Evolutionary conservation across 2,888 invertebrate species (phyloP).

Genomic region (Cynaeus angustus): DNA sequence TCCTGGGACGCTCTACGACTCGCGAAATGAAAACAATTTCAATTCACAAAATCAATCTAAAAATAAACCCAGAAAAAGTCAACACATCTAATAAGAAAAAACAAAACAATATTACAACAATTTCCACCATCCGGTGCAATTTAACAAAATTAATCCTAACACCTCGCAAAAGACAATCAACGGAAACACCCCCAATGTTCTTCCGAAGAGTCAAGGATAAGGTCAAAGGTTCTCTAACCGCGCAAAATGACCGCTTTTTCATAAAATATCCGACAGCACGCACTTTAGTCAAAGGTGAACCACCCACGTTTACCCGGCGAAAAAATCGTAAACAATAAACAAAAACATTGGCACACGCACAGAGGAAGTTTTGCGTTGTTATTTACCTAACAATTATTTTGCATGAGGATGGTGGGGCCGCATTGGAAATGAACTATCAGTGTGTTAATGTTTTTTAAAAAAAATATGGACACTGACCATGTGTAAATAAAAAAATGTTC

Average conservation of each 20-base stretch:
- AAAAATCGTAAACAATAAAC: conserved; percentile 24
- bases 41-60: conserved; percentile 40
- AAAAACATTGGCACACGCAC: conserved; percentile 18
- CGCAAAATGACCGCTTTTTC: neutral
- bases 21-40: conserved; percentile 49
- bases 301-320: neutral
- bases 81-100: neutral
- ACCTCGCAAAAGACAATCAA: conserved; percentile 6
- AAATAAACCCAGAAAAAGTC: neutral
- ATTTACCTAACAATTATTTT: conserved; percentile 30
- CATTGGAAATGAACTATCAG: neutral
- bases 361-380: conserved; percentile 15
- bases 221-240: conserved; percentile 3
- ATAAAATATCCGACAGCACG: neutral
- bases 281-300: neutral
- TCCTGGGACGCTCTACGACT: conserved; percentile 55
- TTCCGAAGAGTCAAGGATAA: conserved; percentile 11
- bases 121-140: too few relatives aligned
- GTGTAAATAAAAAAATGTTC: conserved; percentile 69
- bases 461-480: conserved; percentile 67
- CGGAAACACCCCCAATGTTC: neutral
- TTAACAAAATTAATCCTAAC: too few relatives aligned
- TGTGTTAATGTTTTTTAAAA: conserved; percentile 21
- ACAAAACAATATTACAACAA: too few relatives aligned
- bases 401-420: neutral